phyloP scores from a whole-genome alignment of 2,888 invertebrate species.

The Leucophenga maculata region DNA sequence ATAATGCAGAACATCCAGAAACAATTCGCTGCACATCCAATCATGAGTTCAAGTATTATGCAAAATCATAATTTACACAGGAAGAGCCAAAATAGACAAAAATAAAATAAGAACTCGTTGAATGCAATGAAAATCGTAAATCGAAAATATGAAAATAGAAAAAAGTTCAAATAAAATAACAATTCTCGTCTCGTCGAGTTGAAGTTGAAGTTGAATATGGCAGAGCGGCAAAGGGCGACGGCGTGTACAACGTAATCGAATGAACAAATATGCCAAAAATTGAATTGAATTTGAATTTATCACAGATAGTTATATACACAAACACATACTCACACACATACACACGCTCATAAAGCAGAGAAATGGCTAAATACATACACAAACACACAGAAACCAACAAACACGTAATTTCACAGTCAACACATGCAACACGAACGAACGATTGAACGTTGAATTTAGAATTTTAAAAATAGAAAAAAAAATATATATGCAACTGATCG shows the following conservation, averaged over 20 bases:
- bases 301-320: background rate
- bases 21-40: background rate
- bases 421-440: background rate
- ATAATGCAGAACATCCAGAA: background rate
- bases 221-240: too few species aligned
- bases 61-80: conserved; percentile 10
- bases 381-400: background rate
- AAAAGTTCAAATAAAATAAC: conserved; percentile 10
- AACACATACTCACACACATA: background rate
- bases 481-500: background rate
- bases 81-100: background rate
- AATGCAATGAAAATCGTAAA: background rate
- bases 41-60: background rate
- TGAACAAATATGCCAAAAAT: conserved; percentile 21
- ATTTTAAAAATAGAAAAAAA: background rate
- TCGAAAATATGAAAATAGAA: background rate
- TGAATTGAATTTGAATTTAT: conserved; percentile 16
- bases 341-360: background rate
- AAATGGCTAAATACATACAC: background rate
- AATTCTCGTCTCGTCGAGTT: background rate
- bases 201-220: background rate
- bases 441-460: background rate
- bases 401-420: conserved; percentile 4
- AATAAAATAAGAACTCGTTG: background rate
- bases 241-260: background rate